phyloP scores from a whole-genome alignment of 2,797 vertebrate species.

The Galago senegalensis region DNA sequence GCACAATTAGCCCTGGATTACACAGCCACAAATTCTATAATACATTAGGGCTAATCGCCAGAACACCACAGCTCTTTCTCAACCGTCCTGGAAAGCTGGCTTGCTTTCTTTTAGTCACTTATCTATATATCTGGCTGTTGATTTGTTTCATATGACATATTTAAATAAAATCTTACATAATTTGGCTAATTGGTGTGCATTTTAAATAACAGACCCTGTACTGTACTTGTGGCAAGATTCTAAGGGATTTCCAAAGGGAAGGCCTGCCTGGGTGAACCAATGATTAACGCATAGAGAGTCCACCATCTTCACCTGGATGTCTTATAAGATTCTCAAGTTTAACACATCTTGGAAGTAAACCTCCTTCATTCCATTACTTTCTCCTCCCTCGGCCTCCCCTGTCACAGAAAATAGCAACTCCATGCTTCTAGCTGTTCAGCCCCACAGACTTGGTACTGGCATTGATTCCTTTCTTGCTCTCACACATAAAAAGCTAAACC shows the following conservation, averaged over 20 bases:
- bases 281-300: neutral
- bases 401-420: neutral
- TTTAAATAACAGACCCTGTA: neutral
- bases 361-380: neutral
- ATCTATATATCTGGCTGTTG: neutral
- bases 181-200: neutral
- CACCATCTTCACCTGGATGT: neutral
- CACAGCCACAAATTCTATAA: conserved; percentile 59
- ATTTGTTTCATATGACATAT: neutral
- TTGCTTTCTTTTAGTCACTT: conserved; percentile 30
- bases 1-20: conserved; percentile 72
- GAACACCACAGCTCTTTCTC: conserved; percentile 31
- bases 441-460: neutral
- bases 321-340: neutral
- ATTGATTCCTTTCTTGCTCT: conserved; percentile 2
- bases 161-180: conserved; percentile 63
- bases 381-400: neutral
- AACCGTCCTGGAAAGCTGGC: conserved; percentile 20
- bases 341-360: too few relatives aligned
- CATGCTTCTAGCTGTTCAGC: neutral
- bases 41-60: conserved; percentile 51
- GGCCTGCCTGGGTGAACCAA: neutral
- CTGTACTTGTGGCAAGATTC: neutral
- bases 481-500: conserved; percentile 26
- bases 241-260: neutral